A percentile compares a stretch with the other conserved stretches of the same genome.
Conservation (phyloP, 2,113 vertebrate species). For the Notechis scutatus region DNA sequence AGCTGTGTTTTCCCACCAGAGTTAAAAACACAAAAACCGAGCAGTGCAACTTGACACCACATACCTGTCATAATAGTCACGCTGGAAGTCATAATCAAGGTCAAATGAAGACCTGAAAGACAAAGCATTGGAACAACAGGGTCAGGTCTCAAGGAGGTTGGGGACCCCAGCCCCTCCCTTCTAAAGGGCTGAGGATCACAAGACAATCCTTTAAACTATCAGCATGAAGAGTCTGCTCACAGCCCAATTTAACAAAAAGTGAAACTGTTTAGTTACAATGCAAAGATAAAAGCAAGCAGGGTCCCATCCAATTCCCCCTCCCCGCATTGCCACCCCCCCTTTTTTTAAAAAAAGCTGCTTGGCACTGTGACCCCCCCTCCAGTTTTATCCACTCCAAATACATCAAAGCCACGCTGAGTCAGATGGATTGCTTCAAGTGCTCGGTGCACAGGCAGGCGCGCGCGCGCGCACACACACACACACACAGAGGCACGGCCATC, state of each 20-base stretch:
- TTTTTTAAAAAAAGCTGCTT: background rate
- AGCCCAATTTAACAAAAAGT: background rate
- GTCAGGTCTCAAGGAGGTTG: background rate
- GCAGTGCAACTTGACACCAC: constrained; percentile 5
- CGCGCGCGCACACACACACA: background rate
- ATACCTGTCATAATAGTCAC: constrained; percentile 88
- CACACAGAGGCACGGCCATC: background rate
- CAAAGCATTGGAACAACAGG: constrained; percentile 4
- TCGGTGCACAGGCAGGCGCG: too few species aligned
- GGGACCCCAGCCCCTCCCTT: background rate
- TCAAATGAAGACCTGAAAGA: constrained; percentile 81
- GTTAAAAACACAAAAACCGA: background rate
- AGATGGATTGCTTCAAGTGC: background rate
- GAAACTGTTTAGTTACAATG: background rate
- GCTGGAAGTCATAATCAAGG: constrained; percentile 86
- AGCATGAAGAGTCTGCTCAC: background rate
- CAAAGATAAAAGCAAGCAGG: background rate
- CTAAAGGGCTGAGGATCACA: background rate
- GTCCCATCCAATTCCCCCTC: background rate
- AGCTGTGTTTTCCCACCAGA: background rate
- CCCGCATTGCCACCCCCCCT: too few species aligned
- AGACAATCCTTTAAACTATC: background rate
- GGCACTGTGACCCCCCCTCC: background rate
- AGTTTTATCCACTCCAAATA: too few species aligned
- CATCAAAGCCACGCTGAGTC: background rate